A percentile compares a stretch with the other conserved stretches of the same genome.
Conservation (phyloP, 2,888 invertebrate species). For the Lapara coniferarum region DNA sequence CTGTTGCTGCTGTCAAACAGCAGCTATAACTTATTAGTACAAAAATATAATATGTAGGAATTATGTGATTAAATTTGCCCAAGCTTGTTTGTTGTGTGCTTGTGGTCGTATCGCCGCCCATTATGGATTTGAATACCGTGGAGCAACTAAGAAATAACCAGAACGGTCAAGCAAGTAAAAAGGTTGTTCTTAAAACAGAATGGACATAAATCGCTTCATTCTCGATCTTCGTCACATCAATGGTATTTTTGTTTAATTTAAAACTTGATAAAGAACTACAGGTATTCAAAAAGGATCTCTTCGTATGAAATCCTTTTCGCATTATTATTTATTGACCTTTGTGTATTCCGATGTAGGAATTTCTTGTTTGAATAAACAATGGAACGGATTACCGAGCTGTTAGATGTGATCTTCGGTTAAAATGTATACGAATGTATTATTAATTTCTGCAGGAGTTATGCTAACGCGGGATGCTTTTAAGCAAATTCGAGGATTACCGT, state of each 20-base stretch:
- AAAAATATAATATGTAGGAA: too few species aligned
- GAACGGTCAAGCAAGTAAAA: too few species aligned
- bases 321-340: neutral
- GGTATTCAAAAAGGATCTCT: neutral
- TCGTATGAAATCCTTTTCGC: neutral
- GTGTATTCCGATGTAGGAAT: neutral
- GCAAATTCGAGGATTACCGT: neutral
- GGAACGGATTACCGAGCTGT: neutral
- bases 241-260: conserved; percentile 27
- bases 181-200: too few species aligned
- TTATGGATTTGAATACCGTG: too few species aligned
- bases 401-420: neutral
- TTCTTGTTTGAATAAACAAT: neutral
- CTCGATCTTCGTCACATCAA: neutral
- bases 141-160: too few species aligned
- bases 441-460: too few species aligned
- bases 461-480: neutral
- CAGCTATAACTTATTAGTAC: too few species aligned
- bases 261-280: conserved; percentile 14
- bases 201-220: too few species aligned
- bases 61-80: too few species aligned
- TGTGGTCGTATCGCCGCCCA: too few species aligned
- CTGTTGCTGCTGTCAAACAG: too few species aligned
- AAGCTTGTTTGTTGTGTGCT: too few species aligned
- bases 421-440: neutral